Base-by-base conservation (phyloP, 2,797 vertebrate genomes). In the Acanthurus tractus region DNA sequence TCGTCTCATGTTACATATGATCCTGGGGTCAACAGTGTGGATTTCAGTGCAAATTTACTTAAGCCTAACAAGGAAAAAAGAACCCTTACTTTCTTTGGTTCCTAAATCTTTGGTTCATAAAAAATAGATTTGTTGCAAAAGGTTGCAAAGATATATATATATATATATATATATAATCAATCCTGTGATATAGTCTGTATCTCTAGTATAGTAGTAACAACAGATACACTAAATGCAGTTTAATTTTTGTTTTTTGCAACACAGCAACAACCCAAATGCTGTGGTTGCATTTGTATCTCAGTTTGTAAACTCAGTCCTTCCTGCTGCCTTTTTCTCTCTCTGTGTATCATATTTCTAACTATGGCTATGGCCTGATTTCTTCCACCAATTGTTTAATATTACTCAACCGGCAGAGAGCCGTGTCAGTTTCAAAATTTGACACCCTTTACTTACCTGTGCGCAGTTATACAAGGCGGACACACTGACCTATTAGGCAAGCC, bases 341-440 rank as follows among this genome's bases (percentile, higher is more conserved):
- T 1, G 17, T 36, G 61, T 80, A 59, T 91, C 78, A 38, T 14
- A 70, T 88, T 78, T 79, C 71, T 29, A n/a, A 70, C 70, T 72
- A 70, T 64, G 44, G 17, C 72, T 52, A 17, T 66, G 45, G 71
- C 42, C 82, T 79, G 63, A 88, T 89, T 90, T 89, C 65, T 61
- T 78, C 38, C 54, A 36, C 52, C 65, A 36, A 70, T 86, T 87
- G 83, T 89, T 90, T 70, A 49, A 79, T 79, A 83, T 84, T 65
- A 83, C 76, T 82, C 42, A 54, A 78, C 64, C 48, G 15, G 69
- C 65, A 68, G 57, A 66, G 55, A 85, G 48, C 48, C n/a, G 86
- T 84, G 78, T 89, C 82, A 46, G 36, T 86, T 88, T 86, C 74
- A 66, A 64, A 87, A 90, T 56, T 52, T 63, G 81, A 88, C 77